A percentile compares a stretch with the other conserved stretches of the same genome.
Evolutionary conservation across 2,113 vertebrate genomes (phyloP).

Genomic region (cat (Felis catus)): DNA sequence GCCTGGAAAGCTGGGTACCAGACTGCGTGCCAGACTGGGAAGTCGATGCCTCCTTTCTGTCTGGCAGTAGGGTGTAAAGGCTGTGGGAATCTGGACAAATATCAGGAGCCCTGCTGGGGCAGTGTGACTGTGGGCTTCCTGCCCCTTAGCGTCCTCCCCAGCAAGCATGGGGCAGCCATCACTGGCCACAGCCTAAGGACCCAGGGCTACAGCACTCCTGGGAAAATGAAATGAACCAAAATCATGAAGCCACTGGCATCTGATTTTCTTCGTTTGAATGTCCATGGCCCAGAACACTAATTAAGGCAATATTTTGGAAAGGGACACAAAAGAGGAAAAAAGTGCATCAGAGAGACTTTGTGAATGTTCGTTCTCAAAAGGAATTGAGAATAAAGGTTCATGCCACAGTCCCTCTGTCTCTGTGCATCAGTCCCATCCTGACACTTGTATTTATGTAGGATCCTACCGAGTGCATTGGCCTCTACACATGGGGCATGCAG

Average conservation of each 20-base stretch:
- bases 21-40: background rate
- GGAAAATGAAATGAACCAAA: background rate
- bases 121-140: background rate
- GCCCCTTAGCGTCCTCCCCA: background rate
- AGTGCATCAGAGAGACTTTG: background rate
- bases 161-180: background rate
- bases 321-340: background rate
- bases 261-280: background rate
- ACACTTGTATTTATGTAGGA: background rate
- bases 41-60: fast-evolving
- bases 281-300: background rate
- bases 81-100: background rate
- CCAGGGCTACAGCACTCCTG: background rate
- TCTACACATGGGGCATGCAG: fast-evolving
- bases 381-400: background rate
- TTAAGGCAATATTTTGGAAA: background rate
- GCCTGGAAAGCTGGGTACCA: background rate
- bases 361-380: background rate
- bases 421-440: background rate
- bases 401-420: background rate
- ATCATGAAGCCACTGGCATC: background rate
- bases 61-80: too few relatives aligned
- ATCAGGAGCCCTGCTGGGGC: background rate
- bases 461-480: background rate
- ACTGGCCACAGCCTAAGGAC: background rate